A percentile compares a stretch with the other conserved stretches of the same genome.
Evolutionary conservation across 2,113 vertebrate genomes (phyloP).

Genomic region (Urocynchramus pylzowi): DNA sequence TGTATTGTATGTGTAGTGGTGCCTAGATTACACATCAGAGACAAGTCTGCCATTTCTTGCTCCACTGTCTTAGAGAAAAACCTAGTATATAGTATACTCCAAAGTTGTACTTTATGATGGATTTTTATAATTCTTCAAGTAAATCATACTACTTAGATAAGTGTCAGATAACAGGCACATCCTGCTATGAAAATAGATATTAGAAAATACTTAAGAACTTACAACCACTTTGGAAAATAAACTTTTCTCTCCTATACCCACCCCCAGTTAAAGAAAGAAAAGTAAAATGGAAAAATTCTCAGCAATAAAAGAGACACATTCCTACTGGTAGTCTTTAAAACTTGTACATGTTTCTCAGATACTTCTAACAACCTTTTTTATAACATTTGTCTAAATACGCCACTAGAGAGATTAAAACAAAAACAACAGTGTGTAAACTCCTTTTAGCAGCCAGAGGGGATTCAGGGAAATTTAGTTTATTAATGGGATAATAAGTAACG

Average conservation of each 20-base stretch:
- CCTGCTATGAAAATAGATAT: background rate
- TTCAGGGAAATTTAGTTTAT: background rate
- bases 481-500: background rate
- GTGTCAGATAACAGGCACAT: background rate
- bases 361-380: background rate
- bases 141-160: background rate
- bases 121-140: background rate
- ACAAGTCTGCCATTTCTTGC: background rate
- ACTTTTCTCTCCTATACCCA: background rate
- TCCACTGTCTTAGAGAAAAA: background rate
- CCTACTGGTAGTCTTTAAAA: background rate
- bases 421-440: background rate
- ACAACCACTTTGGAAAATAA: background rate
- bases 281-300: background rate
- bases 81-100: background rate
- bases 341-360: background rate
- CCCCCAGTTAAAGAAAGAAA: background rate
- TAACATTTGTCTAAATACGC: background rate
- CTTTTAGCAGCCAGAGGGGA: background rate
- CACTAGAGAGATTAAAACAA: background rate
- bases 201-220: background rate
- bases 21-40: background rate
- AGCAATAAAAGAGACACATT: background rate
- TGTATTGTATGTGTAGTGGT: rapidly evolving
- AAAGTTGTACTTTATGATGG: background rate